These are phyloP conservation scores for Leptopilina clavipes DNA, from an alignment of 1,140 invertebrate genomes.

Conservation along the genomic window DNA sequence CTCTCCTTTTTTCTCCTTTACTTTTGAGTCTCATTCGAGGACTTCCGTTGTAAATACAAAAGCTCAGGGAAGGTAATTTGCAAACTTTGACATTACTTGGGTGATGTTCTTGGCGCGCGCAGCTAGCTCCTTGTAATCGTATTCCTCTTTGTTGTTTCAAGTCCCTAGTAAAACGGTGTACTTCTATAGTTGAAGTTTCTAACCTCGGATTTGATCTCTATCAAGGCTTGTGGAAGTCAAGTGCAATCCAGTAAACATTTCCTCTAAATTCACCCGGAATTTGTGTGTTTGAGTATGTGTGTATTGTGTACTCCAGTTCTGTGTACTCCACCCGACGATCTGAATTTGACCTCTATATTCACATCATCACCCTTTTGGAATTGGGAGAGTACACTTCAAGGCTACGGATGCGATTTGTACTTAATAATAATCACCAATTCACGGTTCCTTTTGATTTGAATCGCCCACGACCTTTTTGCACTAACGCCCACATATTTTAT, in stretches of 20 bases:
- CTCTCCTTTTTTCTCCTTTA: neutral
- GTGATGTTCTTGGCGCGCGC: neutral
- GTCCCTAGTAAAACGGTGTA: neutral
- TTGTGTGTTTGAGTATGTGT: neutral
- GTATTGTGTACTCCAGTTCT: neutral
- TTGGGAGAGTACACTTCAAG: too few species aligned
- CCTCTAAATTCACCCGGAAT: slow-evolving; percentile 4
- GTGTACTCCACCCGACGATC: neutral
- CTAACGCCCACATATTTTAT: neutral
- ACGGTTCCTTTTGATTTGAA: neutral
- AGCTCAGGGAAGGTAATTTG: slow-evolving; percentile 18
- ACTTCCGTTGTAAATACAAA: neutral
- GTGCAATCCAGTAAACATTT: slow-evolving; percentile 12
- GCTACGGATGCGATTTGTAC: neutral
- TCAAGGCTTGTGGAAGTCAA: slow-evolving; percentile 7
- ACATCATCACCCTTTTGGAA: neutral
- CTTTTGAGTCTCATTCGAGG: neutral
- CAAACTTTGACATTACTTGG: slow-evolving; percentile 1
- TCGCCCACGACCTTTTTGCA: neutral
- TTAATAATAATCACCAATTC: slow-evolving; percentile 11
- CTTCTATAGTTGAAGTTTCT: neutral
- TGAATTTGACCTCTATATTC: slow-evolving; percentile 5
- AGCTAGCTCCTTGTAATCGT: neutral
- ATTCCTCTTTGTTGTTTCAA: too few species aligned
- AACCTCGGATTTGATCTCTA: slow-evolving; percentile 16